Evolutionary conservation across 2,888 invertebrate genomes (phyloP).

Genomic region (Oasisia sp.): DNA sequence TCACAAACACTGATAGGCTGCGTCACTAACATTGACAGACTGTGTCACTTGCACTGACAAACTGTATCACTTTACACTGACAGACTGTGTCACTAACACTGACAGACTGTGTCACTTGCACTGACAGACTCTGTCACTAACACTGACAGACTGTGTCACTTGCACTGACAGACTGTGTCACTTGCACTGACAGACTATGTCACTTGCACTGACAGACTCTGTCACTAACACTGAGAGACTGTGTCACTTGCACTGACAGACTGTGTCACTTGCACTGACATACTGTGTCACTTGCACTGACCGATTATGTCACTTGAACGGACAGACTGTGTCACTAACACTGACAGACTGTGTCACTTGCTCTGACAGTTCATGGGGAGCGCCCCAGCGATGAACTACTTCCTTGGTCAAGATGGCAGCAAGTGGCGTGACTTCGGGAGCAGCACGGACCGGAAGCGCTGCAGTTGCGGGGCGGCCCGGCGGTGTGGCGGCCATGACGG

Average conservation of each 20-base stretch:
- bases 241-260: too few relatives aligned
- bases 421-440: background rate
- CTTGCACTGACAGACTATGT: too few relatives aligned
- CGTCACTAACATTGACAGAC: background rate
- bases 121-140: background rate
- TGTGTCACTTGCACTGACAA: background rate
- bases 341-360: background rate
- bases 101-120: background rate
- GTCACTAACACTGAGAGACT: too few relatives aligned
- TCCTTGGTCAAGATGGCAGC: background rate
- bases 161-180: too few relatives aligned
- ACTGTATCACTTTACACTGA: too few relatives aligned
- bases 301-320: too few relatives aligned
- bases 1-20: too few relatives aligned
- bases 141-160: too few relatives aligned
- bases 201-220: too few relatives aligned
- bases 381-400: background rate
- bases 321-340: background rate
- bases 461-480: constrained; percentile 30
- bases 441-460: constrained; percentile 22
- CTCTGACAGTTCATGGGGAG: background rate
- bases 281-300: too few relatives aligned
- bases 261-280: too few relatives aligned
- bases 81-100: too few relatives aligned
- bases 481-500: constrained; percentile 43